phyloP scores from a whole-genome alignment of 2,888 invertebrate species.

The Hemistola chrysoprasaria region DNA sequence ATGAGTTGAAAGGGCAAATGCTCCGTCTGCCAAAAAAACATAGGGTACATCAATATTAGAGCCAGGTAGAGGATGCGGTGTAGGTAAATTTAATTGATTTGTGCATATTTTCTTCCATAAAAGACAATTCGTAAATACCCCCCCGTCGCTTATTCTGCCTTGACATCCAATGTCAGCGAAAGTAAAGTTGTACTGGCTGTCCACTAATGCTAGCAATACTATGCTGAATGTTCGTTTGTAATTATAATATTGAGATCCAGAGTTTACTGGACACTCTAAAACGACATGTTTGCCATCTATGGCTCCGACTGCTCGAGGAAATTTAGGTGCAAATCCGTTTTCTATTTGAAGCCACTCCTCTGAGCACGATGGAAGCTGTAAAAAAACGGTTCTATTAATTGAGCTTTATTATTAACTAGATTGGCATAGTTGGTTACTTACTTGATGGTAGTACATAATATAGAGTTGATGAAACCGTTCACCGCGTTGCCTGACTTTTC shows the following conservation, averaged over 20 bases:
- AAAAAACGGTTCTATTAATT: no score
- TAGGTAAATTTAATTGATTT: conserved; percentile 29
- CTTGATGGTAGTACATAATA: no score
- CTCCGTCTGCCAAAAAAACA: conserved; percentile 25
- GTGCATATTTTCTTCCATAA: conserved; percentile 26
- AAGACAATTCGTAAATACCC: conserved; percentile 25
- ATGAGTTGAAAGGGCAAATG: conserved; percentile 26
- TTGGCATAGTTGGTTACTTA: no score
- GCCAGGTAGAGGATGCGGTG: conserved; percentile 26
- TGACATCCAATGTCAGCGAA: conserved; percentile 41
- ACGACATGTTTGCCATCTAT: conserved; percentile 18
- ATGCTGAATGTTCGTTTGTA: conserved; percentile 22
- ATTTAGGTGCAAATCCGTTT: conserved; percentile 12
- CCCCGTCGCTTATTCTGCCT: conserved; percentile 32
- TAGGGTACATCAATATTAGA: conserved; percentile 26
- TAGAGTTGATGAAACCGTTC: no score
- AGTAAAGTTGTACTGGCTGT: conserved; percentile 33
- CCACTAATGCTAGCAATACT: conserved; percentile 21
- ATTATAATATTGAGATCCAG: conserved; percentile 19
- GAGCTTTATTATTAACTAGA: no score
- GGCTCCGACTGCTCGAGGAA: conserved; percentile 8
- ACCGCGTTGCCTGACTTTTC: no score
- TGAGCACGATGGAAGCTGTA: no score
- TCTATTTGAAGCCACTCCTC: conserved; percentile 1
- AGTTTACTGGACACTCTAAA: conserved; percentile 4